Evolutionary conservation across 2,797 vertebrate genomes (phyloP).

Genomic region (Heteromormyrus szaboi): DNA sequence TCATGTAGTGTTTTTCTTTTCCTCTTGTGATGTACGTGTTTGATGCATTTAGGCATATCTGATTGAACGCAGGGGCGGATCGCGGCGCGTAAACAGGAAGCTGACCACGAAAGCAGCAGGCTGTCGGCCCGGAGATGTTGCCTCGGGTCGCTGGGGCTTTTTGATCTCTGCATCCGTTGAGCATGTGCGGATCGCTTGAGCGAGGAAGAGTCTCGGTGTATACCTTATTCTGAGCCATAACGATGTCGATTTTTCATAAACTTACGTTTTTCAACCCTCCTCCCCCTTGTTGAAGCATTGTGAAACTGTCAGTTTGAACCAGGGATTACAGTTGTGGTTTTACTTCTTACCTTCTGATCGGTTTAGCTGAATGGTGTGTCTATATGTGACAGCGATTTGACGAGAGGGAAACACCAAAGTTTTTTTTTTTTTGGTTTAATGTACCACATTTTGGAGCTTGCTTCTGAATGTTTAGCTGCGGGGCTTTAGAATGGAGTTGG

Average conservation of each 20-base stretch:
- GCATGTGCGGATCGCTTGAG: neutral
- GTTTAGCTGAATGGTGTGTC: neutral
- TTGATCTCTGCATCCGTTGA: neutral
- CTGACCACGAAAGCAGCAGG: neutral
- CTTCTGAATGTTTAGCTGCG: neutral
- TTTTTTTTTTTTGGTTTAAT: neutral
- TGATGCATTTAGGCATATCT: neutral
- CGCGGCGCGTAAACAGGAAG: neutral
- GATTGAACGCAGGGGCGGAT: neutral
- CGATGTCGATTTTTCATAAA: neutral
- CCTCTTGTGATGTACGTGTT: neutral
- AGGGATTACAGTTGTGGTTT: neutral
- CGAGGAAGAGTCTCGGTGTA: neutral
- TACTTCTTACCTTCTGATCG: neutral
- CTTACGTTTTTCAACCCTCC: neutral
- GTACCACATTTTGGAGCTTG: neutral
- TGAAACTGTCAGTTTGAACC: neutral
- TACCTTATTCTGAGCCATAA: neutral
- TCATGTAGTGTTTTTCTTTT: neutral
- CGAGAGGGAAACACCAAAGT: neutral
- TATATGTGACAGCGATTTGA: neutral
- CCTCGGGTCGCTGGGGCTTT: neutral
- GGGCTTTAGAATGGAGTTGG: neutral
- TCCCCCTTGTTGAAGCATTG: neutral
- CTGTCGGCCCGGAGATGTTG: neutral